These are phyloP conservation scores for Paracanthobrama guichenoti DNA, from an alignment of 2,113 vertebrate species.

Conservation along the genomic window DNA sequence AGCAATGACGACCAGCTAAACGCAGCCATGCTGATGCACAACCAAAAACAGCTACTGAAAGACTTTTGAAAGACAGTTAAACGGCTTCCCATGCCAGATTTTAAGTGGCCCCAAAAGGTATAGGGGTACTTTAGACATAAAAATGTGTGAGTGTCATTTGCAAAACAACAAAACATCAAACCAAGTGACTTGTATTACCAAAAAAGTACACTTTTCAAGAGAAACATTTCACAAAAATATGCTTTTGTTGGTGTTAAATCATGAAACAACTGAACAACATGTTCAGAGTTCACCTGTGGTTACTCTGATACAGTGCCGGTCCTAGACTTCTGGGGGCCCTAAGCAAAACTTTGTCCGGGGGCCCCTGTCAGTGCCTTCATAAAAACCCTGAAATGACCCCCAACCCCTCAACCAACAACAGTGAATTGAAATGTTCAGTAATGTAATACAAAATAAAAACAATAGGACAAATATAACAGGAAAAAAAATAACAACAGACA, in stretches of 20 bases:
- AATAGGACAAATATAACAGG: too few relatives aligned
- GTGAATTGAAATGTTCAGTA: too few relatives aligned
- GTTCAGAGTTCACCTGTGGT: too few relatives aligned
- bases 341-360: too few relatives aligned
- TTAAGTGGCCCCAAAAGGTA: neutral
- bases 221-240: neutral
- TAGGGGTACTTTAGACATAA: neutral
- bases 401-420: too few relatives aligned
- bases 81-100: conserved; percentile 17
- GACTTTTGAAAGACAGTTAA: conserved; percentile 44
- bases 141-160: conserved; percentile 8
- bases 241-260: neutral
- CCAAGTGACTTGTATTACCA: neutral
- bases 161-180: neutral
- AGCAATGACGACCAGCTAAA: conserved; percentile 70
- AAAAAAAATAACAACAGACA: too few relatives aligned
- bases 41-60: conserved; percentile 70
- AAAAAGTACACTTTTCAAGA: neutral
- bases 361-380: too few relatives aligned
- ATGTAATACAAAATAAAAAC: too few relatives aligned
- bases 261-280: neutral
- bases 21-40: conserved; percentile 45
- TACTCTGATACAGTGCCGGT: too few relatives aligned
- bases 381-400: too few relatives aligned
- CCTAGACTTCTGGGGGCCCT: too few relatives aligned